Percentiles rank a stretch among this genome's conserved stretches.
These are phyloP conservation scores for Brachypterus glaber DNA, from an alignment of 2,888 invertebrate species.

Conservation along the genomic window DNA sequence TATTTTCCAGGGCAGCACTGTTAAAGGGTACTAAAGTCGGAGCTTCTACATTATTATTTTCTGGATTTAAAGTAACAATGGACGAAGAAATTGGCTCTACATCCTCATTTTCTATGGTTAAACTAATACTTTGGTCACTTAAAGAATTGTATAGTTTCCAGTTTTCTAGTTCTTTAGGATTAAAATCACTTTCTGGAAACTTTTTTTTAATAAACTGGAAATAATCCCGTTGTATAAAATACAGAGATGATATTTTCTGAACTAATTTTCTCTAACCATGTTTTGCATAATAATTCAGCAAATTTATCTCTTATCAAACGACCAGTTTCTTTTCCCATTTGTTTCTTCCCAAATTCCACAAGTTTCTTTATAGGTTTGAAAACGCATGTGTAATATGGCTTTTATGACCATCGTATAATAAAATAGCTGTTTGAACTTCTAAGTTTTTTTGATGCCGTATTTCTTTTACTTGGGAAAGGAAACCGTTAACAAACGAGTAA, in stretches of 20 bases:
- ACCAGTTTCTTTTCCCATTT: constrained; percentile 15
- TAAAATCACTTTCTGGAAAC: constrained; percentile 12
- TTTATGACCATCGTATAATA: constrained; percentile 18
- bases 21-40: too few relatives aligned
- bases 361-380: too few relatives aligned
- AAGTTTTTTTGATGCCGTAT: constrained; percentile 9
- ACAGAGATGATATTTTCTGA: constrained; percentile 13
- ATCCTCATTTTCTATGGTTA: too few relatives aligned
- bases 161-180: too few relatives aligned
- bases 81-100: too few relatives aligned
- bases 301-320: constrained; percentile 15
- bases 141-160: too few relatives aligned
- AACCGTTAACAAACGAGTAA: constrained; percentile 14
- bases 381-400: constrained; percentile 20
- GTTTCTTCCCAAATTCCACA: constrained; percentile 13
- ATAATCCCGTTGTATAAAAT: constrained; percentile 13
- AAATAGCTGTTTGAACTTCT: constrained; percentile 12
- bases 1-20: too few relatives aligned
- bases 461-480: constrained; percentile 12
- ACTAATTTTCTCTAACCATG: constrained; percentile 13
- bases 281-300: constrained; percentile 13
- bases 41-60: too few relatives aligned
- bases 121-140: too few relatives aligned
- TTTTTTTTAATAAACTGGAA: constrained; percentile 11
- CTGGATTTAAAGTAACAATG: too few relatives aligned